These are phyloP conservation scores for Spongilla lacustris DNA, from an alignment of 37 sponge, comb jelly and placozoan genomes.

Conservation along the genomic window DNA sequence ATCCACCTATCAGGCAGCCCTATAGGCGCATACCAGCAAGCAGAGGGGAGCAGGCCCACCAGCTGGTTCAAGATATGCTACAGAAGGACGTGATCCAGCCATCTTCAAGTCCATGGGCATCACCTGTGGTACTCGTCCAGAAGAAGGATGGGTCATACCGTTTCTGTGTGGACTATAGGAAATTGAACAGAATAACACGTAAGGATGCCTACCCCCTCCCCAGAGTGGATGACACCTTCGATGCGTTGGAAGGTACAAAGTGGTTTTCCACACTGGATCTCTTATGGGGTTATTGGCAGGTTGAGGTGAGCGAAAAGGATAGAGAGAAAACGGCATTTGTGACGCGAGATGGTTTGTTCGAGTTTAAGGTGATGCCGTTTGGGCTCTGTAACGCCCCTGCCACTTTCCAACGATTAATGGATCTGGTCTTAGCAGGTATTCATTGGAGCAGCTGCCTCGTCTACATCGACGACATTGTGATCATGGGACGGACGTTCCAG, in stretches of 20 bases:
- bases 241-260: constrained; percentile 4
- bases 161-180: constrained; percentile 24
- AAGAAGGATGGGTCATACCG: constrained; percentile 12
- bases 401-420: constrained; percentile 51
- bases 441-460: constrained; percentile 37
- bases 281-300: constrained; percentile 3
- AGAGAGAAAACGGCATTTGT: constrained; percentile 2
- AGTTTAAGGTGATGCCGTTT: constrained; percentile 17
- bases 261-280: constrained; percentile 12
- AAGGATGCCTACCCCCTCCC: constrained; percentile 14
- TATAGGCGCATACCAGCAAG: background rate
- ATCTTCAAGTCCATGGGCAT: constrained; percentile 30
- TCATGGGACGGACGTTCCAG: constrained; percentile 12
- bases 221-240: constrained; percentile 5
- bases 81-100: constrained; percentile 14
- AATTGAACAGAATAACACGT: constrained; percentile 8
- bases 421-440: constrained; percentile 28
- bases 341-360: background rate
- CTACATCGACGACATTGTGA: constrained; percentile 44
- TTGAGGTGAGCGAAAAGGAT: background rate
- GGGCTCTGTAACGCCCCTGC: constrained; percentile 22
- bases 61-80: constrained; percentile 11
- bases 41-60: background rate
- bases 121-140: constrained; percentile 11
- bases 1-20: constrained; percentile 21